These are phyloP conservation scores for Silvanus unidentatus DNA, from an alignment of 2,888 invertebrate species.

Conservation along the genomic window DNA sequence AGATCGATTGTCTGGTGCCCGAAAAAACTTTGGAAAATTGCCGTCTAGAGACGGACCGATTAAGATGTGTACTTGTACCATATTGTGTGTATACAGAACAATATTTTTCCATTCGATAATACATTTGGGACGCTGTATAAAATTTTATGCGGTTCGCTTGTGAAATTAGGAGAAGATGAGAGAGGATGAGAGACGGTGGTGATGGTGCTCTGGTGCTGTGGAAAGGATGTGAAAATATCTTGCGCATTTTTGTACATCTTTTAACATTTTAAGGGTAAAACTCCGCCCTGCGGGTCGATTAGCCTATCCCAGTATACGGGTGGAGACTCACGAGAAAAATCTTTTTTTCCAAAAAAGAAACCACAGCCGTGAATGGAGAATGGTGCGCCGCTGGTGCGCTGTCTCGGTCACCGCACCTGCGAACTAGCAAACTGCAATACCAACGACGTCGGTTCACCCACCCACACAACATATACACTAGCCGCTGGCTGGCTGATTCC, in stretches of 20 bases:
- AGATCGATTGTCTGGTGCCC: no score
- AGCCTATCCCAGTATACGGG: constrained; percentile 46
- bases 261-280: constrained; percentile 22
- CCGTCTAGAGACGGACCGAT: no score
- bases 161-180: neutral
- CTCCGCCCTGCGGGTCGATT: constrained; percentile 46
- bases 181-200: neutral
- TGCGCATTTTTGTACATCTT: constrained; percentile 5
- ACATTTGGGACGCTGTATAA: no score
- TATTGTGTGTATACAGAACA: no score
- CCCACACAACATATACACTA: constrained; percentile 16
- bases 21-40: no score
- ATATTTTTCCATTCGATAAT: no score
- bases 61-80: no score
- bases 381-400: constrained; percentile 41
- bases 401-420: constrained; percentile 47
- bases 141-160: no score
- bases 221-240: constrained; percentile 4
- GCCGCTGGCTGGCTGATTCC: neutral
- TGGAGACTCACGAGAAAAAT: constrained; percentile 49
- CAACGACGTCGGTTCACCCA: constrained; percentile 17
- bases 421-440: constrained; percentile 29
- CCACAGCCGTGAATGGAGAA: constrained; percentile 43
- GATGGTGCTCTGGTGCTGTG: neutral
- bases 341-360: constrained; percentile 47